Evolutionary conservation across 2,888 invertebrate genomes (phyloP), one percentile per base, ranked within the genome.

Genomic region (Celastrina argiolus): DNA sequence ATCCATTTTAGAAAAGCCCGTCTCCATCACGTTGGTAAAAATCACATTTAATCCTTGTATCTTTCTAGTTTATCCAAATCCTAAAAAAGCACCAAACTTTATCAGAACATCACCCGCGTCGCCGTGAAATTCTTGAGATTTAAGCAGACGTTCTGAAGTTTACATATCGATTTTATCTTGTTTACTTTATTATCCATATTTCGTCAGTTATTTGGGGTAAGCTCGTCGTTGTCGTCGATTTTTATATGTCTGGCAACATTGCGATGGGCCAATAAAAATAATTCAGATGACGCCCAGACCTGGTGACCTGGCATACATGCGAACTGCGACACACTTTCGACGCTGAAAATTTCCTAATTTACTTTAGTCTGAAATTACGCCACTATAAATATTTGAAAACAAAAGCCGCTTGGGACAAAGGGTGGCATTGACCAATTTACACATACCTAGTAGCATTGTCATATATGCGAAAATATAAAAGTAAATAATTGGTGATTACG

Each of bases 291-390:
- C 74, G 75, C 76, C 67, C 77, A 77, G 78, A 73, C 81, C 78
- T 77, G 77, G 75, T 84, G 85, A 85, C 83, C 85, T 83, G 85
- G 78, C 83, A 83, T 72, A 83, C 79, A 80, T 83, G 76, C 75
- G 84, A 78, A 82, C 78, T 80, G 82, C 80, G 87, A 82, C 85
- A 87, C 76, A 84, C 80, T 84, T 86, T 79, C 73, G 64, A 69
- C 69, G 71, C 71, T 75, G 78, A 83, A 82, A 80, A 81, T 79
- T 80, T 78, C 78, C 81, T 74, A 81, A 80, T 81, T 79, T 79
- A 75, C 71, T 75, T 71, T 74, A 77, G 74, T 73, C 74, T 74
- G 69, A 72, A 75, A 73, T 74, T 74, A 73, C 72, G 69, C 72
- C 68, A 73, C 69, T 68, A 66, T 71, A 69, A 68, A 68, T 67